phyloP scores from a whole-genome alignment of 2,888 invertebrate species.

The Drosophila bunnanda region DNA sequence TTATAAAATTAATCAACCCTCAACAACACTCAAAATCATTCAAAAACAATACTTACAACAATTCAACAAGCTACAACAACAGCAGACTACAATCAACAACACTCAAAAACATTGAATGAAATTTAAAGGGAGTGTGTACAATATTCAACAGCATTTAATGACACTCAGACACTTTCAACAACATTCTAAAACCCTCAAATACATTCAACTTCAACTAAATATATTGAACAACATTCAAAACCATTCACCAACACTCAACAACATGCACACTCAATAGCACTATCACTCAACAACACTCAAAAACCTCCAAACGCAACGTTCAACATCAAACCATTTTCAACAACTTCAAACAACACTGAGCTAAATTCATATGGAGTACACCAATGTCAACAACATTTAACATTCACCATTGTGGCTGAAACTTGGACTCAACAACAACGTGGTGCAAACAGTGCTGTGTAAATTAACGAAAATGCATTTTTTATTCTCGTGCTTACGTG shows the following conservation, averaged over 20 bases:
- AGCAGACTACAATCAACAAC: neutral
- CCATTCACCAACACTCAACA: neutral
- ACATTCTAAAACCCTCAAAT: neutral
- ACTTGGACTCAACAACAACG: neutral
- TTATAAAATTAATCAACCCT: neutral
- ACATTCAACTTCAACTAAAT: neutral
- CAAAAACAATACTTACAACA: neutral
- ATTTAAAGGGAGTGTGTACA: too few relatives aligned
- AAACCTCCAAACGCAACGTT: neutral
- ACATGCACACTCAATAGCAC: neutral
- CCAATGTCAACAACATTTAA: neutral
- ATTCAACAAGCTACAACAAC: neutral
- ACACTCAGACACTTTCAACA: neutral
- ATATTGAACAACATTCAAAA: neutral
- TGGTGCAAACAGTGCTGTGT: constrained; percentile 6
- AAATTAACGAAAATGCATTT: constrained; percentile 39
- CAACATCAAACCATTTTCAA: neutral
- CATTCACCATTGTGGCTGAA: neutral
- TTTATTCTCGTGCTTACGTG: constrained; percentile 43
- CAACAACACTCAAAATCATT: neutral
- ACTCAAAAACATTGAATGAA: neutral
- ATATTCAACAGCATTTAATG: neutral
- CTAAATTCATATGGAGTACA: neutral
- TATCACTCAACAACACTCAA: neutral
- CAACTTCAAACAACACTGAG: neutral